These are phyloP conservation scores for Hyaena hyaena DNA, from an alignment of 2,113 vertebrate genomes.

Conservation along the genomic window DNA sequence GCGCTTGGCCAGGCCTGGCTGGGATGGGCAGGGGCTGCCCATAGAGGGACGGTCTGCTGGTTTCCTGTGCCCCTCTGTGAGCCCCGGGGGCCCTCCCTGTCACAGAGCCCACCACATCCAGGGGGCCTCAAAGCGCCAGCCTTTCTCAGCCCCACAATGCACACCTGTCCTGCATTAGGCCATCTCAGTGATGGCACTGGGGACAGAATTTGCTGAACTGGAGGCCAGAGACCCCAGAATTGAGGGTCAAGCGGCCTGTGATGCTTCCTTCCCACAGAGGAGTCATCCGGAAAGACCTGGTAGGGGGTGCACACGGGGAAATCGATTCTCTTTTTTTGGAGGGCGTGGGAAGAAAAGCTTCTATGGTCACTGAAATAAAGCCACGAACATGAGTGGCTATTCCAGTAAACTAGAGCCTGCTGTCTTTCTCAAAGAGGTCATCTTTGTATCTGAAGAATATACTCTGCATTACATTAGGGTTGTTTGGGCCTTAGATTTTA, in stretches of 20 bases:
- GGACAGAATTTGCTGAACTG: accelerated
- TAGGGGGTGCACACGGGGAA: accelerated
- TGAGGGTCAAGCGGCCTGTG: accelerated
- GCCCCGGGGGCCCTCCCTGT: not conserved
- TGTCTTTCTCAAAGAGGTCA: not conserved
- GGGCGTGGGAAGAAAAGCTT: not conserved
- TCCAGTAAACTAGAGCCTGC: not conserved
- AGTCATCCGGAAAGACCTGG: accelerated
- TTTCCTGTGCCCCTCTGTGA: not conserved
- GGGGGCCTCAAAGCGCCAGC: not conserved
- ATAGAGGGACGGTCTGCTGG: accelerated
- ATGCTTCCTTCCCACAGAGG: not conserved
- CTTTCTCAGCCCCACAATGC: not conserved
- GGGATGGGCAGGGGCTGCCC: not conserved
- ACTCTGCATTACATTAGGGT: accelerated
- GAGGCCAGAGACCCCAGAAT: accelerated
- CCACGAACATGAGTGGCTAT: accelerated
- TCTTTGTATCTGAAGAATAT: not conserved
- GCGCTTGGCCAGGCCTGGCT: not conserved
- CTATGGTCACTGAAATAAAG: not conserved
- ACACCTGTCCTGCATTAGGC: accelerated
- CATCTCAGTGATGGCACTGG: accelerated
- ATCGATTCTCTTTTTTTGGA: accelerated
- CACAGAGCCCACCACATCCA: accelerated
- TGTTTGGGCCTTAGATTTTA: not conserved